Evolutionary conservation across 2,797 vertebrate genomes (phyloP).

Genomic region (Enteromius fasciolatus): DNA sequence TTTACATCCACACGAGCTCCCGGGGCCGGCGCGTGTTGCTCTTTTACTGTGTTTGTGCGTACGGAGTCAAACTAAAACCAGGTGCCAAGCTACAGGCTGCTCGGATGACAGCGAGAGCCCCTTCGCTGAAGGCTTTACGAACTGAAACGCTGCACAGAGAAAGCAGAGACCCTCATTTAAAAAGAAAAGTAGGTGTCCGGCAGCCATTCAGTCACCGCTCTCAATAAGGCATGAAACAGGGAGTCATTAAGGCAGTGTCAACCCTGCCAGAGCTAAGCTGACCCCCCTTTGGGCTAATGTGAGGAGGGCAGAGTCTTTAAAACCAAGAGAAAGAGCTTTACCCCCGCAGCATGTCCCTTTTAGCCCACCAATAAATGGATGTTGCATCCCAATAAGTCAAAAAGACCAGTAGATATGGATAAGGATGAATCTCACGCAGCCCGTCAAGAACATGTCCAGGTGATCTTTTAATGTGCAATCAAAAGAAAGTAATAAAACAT

Average conservation of each 20-base stretch:
- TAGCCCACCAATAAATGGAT: constrained; percentile 34
- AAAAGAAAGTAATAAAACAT: neutral
- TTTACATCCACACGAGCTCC: constrained; percentile 30
- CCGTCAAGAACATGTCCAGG: neutral
- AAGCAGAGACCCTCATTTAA: constrained; percentile 42
- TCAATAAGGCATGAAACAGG: constrained; percentile 80
- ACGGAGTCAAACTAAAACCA: constrained; percentile 48
- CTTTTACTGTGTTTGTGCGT: constrained; percentile 37
- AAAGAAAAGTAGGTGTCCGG: constrained; percentile 46
- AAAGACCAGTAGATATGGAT: neutral
- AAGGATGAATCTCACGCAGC: neutral
- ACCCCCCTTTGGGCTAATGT: constrained; percentile 44
- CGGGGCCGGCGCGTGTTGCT: constrained; percentile 13
- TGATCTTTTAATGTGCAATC: neutral
- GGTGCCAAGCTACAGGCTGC: constrained; percentile 45
- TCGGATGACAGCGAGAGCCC: constrained; percentile 33
- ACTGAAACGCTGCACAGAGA: constrained; percentile 38
- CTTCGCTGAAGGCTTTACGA: constrained; percentile 42
- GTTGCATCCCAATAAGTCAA: constrained; percentile 8
- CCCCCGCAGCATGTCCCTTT: constrained; percentile 32
- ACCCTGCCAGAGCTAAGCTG: constrained; percentile 39
- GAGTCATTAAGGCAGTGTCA: constrained; percentile 72
- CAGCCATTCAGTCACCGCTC: constrained; percentile 53
- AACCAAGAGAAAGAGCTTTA: constrained; percentile 44
- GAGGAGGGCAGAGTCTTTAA: constrained; percentile 47